Conservation (phyloP, 2,888 invertebrate species). For the Lucinisca nassula region DNA sequence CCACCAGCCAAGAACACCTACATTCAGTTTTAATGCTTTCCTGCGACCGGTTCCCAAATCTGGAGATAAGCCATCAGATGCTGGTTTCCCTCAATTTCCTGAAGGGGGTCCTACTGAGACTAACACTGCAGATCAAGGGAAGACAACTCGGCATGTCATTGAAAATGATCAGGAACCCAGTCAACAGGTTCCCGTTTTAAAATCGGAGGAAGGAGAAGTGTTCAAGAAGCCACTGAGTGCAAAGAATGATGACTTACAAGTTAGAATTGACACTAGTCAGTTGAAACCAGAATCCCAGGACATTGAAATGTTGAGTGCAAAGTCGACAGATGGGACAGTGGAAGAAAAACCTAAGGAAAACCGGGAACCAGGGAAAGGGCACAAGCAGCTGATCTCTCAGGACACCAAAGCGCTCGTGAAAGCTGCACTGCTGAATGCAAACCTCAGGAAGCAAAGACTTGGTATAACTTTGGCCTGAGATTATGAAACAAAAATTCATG, state of each 20-base stretch:
- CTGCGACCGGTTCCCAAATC: conserved; percentile 82
- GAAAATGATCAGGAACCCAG: not conserved
- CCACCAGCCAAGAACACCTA: conserved; percentile 79
- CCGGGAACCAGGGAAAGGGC: conserved; percentile 58
- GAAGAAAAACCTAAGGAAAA: conserved; percentile 57
- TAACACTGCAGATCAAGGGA: not conserved
- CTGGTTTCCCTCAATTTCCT: not conserved
- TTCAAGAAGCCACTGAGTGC: conserved; percentile 72
- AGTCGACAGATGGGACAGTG: conserved; percentile 68
- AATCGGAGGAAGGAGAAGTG: conserved; percentile 55
- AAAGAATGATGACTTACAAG: conserved; percentile 50
- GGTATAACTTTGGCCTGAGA: too few relatives aligned
- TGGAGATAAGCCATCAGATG: conserved; percentile 7
- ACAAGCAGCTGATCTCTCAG: conserved; percentile 80
- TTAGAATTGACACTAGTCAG: conserved; percentile 67
- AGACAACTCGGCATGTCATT: not conserved
- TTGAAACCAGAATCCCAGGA: conserved; percentile 70
- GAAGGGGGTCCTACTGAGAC: conserved; percentile 1
- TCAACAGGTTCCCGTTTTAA: not conserved
- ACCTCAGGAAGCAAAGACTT: conserved; percentile 71
- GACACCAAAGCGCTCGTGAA: conserved; percentile 84
- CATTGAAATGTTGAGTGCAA: conserved; percentile 86
- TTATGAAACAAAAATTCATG: too few relatives aligned
- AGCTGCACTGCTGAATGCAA: conserved; percentile 82
- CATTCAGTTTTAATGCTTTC: conserved; percentile 79